A percentile compares a stretch with the other conserved stretches of the same genome.
Conservation (phyloP, 2,113 vertebrate genomes). For the Saccopteryx bilineata region DNA sequence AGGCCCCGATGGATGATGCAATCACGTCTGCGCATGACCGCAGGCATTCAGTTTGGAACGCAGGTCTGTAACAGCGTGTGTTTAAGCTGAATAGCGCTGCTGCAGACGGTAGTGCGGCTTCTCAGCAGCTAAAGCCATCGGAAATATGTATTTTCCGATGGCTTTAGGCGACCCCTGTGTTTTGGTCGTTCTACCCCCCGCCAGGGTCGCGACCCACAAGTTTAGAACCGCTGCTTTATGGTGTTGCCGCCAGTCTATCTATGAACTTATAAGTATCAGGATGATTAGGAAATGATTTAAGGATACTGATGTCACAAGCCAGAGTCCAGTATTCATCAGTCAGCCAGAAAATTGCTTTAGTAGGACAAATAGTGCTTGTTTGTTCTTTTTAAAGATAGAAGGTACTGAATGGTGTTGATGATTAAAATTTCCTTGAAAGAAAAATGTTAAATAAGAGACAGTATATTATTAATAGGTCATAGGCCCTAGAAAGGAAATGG, state of each 20-base stretch:
- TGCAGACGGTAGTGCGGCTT: too few species aligned
- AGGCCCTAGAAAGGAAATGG: neutral
- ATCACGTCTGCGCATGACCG: too few species aligned
- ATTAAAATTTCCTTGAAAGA: neutral
- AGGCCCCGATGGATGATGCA: too few species aligned
- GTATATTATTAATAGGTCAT: neutral
- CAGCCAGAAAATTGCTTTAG: accelerated
- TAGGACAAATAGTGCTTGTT: neutral
- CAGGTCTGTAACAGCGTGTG: too few species aligned
- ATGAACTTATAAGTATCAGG: conserved; percentile 21
- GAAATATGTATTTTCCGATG: too few species aligned
- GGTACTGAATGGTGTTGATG: neutral
- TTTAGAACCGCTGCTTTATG: neutral
- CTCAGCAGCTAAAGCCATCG: too few species aligned
- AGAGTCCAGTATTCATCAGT: neutral
- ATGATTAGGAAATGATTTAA: neutral
- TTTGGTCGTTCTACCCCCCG: too few species aligned
- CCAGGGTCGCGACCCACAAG: too few species aligned
- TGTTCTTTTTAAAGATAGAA: conserved; percentile 16
- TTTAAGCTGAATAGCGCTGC: too few species aligned
- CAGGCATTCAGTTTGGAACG: too few species aligned
- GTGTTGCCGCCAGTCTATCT: conserved; percentile 29
- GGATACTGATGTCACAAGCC: neutral
- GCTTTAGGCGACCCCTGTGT: too few species aligned
- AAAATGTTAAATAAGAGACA: neutral